phyloP scores from a whole-genome alignment of 2,797 vertebrate species.

The Garrulus glandarius region DNA sequence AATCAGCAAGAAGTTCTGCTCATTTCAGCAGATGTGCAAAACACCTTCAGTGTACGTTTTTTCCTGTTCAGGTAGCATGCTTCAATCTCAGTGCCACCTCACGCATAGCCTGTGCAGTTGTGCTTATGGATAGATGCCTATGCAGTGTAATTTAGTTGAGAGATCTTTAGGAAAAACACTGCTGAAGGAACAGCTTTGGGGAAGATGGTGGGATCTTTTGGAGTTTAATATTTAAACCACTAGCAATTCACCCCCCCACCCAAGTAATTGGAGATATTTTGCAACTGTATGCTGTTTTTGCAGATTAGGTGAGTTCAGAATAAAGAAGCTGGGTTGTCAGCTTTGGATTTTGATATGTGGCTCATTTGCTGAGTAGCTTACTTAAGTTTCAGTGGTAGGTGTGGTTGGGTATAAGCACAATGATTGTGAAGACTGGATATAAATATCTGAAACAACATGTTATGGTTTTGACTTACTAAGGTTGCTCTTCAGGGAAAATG shows the following conservation, averaged over 20 bases:
- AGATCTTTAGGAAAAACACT: background rate
- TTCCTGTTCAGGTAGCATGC: accelerated
- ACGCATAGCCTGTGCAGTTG: accelerated
- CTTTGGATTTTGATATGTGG: background rate
- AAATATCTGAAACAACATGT: background rate
- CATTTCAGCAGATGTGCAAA: background rate
- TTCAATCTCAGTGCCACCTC: background rate
- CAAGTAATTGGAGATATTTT: background rate
- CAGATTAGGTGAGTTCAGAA: background rate
- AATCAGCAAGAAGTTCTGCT: background rate
- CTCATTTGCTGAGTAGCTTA: background rate
- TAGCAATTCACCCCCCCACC: background rate
- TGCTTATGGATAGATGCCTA: background rate
- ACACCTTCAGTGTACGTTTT: background rate
- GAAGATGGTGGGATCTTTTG: background rate
- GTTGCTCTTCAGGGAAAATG: background rate
- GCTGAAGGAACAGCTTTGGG: background rate
- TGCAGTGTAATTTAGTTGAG: background rate
- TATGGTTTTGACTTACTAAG: background rate
- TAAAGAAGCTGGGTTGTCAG: background rate
- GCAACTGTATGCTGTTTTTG: background rate
- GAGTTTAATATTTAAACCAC: background rate
- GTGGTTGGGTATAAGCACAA: background rate
- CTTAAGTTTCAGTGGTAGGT: background rate
- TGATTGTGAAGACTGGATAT: background rate